These are phyloP conservation scores for Limnothrissa miodon DNA, from an alignment of 2,113 vertebrate species.

Conservation along the genomic window DNA sequence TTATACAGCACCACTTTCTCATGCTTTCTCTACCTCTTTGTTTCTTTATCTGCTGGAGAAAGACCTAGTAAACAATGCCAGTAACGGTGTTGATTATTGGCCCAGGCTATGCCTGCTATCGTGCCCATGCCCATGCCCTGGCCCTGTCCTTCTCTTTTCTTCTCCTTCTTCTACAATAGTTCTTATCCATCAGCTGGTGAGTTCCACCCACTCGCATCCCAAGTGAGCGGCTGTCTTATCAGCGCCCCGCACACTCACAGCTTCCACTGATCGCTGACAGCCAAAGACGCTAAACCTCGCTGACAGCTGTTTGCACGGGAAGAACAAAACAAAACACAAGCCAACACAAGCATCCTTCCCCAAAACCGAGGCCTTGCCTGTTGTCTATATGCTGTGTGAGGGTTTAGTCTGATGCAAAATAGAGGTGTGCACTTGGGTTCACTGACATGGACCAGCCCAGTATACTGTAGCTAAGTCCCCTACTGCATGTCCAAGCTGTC, in stretches of 20 bases:
- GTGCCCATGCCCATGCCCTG: neutral
- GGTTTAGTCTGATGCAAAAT: neutral
- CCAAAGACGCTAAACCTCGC: neutral
- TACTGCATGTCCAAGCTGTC: neutral
- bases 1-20: neutral
- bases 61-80: neutral
- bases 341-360: no score
- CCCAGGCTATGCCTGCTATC: neutral
- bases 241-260: neutral
- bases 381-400: neutral
- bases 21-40: neutral
- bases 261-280: neutral
- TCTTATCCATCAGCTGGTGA: neutral
- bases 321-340: neutral
- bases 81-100: neutral
- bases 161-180: no score
- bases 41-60: neutral
- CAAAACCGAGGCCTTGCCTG: neutral
- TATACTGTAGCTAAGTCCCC: no score
- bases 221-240: neutral
- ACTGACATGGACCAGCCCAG: neutral
- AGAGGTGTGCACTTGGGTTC: neutral
- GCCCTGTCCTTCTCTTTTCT: neutral
- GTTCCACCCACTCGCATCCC: neutral
- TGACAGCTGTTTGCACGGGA: neutral